Base-by-base conservation (phyloP, 2,888 invertebrate species). In the Lithophane ornitopus region DNA sequence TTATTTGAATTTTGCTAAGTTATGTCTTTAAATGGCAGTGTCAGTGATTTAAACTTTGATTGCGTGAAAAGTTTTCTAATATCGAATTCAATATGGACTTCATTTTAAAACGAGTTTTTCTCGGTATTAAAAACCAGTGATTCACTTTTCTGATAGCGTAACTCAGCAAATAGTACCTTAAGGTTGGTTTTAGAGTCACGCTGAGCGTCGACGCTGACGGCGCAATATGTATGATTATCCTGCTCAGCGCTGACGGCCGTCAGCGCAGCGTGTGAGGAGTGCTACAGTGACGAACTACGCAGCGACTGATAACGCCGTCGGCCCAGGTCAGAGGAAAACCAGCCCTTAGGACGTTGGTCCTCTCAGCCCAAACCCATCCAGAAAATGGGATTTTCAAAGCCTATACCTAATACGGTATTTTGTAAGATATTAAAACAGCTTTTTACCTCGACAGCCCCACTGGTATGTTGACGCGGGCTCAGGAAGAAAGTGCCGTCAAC, bases 401-500 rank as follows among this genome's bases (percentile, higher is more conserved):
- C 9, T 41, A 41, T 41, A 41, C 41, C 41, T 41, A 41, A 41
- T 41, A 41, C 34, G 34, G 34, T 34, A 34, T 34, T 34, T 12
- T 28, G 6, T 34, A n/a, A 16, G 16, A 67, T 67, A n/a, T 16
- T 56, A 11, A 26, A 74, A 26, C 34, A 58, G 2, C 0, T 49
- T 22, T 58, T 73, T 96, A 99, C 98, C 98, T 98, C 98, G 87
- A 99, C 98, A 92, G 98, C 98, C 90, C 97, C 97, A 92, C 98
- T 98, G 91, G 98, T 98, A 94, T 99, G 99, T 92, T 99, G 98
- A 86, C 98, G 97, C 52, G 99, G 99, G 90, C 99, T 99, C 81
- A 99, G 97, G 97, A 99, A 99, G 97, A 99, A 99, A 54, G 99
- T 99, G 76, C 99, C 99, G 94, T 99, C 99, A 63, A 99, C 98